Conservation (phyloP, 1,140 invertebrate species). For the Melanaphis sacchari region DNA sequence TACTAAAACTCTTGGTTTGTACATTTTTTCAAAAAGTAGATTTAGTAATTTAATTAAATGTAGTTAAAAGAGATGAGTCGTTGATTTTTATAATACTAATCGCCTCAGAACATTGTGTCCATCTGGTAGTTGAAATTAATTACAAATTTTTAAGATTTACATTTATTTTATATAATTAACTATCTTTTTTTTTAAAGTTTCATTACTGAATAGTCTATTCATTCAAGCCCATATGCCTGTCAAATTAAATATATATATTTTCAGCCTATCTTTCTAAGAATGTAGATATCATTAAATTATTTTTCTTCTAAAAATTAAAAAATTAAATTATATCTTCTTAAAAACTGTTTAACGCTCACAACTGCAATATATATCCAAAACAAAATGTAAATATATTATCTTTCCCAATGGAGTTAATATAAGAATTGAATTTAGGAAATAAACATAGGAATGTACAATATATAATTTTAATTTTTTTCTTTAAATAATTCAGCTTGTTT, state of each 20-base stretch:
- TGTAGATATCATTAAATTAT: too few species aligned
- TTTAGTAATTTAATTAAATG: constrained; percentile 23
- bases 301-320: too few species aligned
- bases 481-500: not conserved
- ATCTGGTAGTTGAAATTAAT: constrained; percentile 56
- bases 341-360: constrained; percentile 53
- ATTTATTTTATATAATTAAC: not conserved
- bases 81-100: constrained; percentile 55
- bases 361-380: constrained; percentile 51
- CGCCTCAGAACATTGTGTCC: constrained; percentile 54
- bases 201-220: too few species aligned
- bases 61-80: constrained; percentile 41
- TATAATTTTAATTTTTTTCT: not conserved
- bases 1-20: not conserved
- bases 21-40: not conserved
- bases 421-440: not conserved
- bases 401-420: not conserved
- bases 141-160: constrained; percentile 56
- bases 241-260: too few species aligned
- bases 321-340: constrained; percentile 37
- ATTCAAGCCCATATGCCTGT: too few species aligned
- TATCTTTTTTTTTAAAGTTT: too few species aligned
- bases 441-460: not conserved
- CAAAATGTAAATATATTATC: not conserved
- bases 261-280: too few species aligned